phyloP scores from a whole-genome alignment of 37 sponge, comb jelly and placozoan genomes.

The Corticium candelabrum region DNA sequence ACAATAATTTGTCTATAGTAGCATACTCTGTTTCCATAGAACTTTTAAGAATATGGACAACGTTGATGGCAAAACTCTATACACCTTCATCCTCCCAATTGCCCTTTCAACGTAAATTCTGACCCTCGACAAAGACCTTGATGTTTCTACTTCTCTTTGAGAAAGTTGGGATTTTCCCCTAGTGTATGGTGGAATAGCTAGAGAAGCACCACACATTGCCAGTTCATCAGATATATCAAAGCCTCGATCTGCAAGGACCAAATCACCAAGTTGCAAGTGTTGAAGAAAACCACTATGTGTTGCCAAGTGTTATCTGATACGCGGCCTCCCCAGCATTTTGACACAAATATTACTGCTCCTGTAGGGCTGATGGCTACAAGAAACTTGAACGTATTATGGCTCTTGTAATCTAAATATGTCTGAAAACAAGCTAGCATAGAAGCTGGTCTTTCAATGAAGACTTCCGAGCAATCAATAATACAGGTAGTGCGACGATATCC shows the following conservation, averaged over 20 bases:
- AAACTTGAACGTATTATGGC: constrained; percentile 1
- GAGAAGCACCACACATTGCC: constrained; percentile 27
- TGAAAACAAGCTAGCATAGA: neutral
- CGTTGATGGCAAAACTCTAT: too few species aligned
- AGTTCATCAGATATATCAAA: constrained; percentile 30
- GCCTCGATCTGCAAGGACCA: constrained; percentile 44
- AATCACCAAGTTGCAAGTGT: constrained; percentile 11
- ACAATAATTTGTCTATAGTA: constrained; percentile 43
- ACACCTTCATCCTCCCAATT: too few species aligned
- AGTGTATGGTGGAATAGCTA: constrained; percentile 44
- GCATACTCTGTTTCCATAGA: too few species aligned
- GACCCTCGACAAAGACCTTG: constrained; percentile 32
- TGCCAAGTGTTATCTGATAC: constrained; percentile 46
- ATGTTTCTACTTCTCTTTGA: constrained; percentile 31
- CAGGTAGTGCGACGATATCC: too few species aligned
- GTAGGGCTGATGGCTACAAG: neutral
- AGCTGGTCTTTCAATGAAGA: neutral
- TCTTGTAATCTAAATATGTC: neutral
- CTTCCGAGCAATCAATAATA: neutral
- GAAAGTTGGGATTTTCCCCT: constrained; percentile 47
- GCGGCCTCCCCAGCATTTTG: constrained; percentile 51
- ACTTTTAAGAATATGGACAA: too few species aligned
- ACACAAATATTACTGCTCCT: constrained; percentile 6
- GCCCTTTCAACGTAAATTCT: constrained; percentile 54
- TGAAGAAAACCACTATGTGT: constrained; percentile 40